Evolutionary conservation across 2,113 vertebrate genomes (phyloP).

Genomic region (Chiloscyllium plagiosum): DNA sequence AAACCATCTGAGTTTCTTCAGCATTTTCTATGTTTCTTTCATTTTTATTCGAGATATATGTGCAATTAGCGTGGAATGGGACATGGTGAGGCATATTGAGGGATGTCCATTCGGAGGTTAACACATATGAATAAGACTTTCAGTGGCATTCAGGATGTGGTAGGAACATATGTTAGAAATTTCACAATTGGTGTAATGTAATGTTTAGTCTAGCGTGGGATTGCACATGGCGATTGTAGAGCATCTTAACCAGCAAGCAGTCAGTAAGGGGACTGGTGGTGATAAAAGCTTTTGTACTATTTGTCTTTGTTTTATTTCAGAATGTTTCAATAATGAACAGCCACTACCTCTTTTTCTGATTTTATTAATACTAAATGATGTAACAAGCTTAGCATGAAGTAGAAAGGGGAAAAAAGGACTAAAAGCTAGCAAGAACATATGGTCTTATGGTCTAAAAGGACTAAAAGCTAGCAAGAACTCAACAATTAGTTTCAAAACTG

Average conservation of each 20-base stretch:
- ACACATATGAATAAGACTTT: not conserved
- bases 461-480: not conserved
- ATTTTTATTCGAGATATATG: not conserved
- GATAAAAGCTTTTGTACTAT: not conserved
- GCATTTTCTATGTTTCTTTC: no score
- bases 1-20: no score
- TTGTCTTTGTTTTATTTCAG: not conserved
- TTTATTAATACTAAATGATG: not conserved
- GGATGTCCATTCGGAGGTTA: not conserved
- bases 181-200: not conserved
- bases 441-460: no score
- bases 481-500: not conserved
- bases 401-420: not conserved
- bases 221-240: not conserved
- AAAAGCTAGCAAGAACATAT: not conserved
- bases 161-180: not conserved
- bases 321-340: not conserved
- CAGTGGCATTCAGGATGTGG: not conserved
- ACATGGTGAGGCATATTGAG: not conserved
- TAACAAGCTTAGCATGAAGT: not conserved
- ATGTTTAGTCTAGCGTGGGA: not conserved
- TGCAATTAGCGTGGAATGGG: not conserved
- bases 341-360: not conserved
- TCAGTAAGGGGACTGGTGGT: not conserved
- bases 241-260: not conserved